A percentile compares a stretch with the other conserved stretches of the same genome.
phyloP scores from a whole-genome alignment of 2,797 vertebrate genomes.

The Gambusia yucatana region DNA sequence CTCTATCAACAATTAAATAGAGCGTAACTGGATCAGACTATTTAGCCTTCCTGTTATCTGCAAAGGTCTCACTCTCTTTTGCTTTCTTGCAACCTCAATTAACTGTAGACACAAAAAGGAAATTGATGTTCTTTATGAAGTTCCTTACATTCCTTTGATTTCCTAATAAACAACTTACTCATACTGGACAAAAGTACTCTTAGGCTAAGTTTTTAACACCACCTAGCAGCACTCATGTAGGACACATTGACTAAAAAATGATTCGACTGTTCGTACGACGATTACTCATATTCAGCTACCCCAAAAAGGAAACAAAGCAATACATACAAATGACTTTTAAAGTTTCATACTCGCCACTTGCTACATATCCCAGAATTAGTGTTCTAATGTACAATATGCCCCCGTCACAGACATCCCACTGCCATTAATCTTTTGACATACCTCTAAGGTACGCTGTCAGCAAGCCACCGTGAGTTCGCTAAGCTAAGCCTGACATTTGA shows the following conservation, averaged over 20 bases:
- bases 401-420: background rate
- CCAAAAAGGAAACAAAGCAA: background rate
- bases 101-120: background rate
- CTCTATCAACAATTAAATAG: background rate
- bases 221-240: background rate
- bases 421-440: conserved; percentile 78
- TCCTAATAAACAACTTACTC: background rate
- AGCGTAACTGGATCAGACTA: background rate
- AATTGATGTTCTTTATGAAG: no score
- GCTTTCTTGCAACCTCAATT: background rate
- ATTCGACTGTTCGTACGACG: background rate
- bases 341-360: background rate
- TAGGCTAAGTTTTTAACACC: background rate
- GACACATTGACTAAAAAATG: background rate
- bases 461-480: conserved; percentile 60
- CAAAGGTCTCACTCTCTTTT: background rate
- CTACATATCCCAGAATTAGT: background rate
- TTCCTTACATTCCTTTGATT: background rate
- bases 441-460: conserved; percentile 76
- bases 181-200: background rate
- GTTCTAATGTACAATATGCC: background rate
- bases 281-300: background rate
- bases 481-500: conserved; percentile 80
- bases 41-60: background rate
- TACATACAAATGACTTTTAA: background rate